Evolutionary conservation across 2,797 vertebrate genomes (phyloP).

Genomic region (Anomalospiza imberbis): DNA sequence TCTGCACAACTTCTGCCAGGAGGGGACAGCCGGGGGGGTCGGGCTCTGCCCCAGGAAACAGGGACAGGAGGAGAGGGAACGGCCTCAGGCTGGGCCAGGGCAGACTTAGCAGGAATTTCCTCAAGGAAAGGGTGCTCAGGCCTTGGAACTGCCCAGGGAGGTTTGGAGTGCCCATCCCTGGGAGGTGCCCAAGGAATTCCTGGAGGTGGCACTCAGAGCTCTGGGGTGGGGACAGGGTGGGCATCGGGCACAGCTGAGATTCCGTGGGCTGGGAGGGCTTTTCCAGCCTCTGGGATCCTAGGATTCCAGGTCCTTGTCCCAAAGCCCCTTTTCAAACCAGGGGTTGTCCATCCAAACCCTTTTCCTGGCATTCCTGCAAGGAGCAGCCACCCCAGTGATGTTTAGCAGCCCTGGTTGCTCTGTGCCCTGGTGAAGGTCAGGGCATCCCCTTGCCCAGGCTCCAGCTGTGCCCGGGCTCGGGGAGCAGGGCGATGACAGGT

Average conservation of each 20-base stretch:
- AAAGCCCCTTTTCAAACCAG: background rate
- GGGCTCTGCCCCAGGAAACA: background rate
- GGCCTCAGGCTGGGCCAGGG: background rate
- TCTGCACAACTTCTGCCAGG: background rate
- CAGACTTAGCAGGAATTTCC: background rate
- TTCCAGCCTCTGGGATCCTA: rapidly evolving
- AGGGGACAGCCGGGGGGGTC: background rate
- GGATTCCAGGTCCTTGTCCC: background rate
- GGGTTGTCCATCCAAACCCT: background rate
- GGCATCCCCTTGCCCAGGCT: too few species aligned
- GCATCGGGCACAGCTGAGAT: background rate
- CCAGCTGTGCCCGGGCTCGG: background rate
- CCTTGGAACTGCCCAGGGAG: background rate
- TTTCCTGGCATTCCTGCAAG: background rate
- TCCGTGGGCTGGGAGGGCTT: rapidly evolving
- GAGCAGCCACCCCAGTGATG: background rate
- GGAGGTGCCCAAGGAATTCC: background rate
- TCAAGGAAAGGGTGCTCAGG: background rate
- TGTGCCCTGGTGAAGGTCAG: too few species aligned
- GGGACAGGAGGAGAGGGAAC: background rate
- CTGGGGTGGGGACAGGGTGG: background rate
- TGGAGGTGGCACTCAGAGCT: background rate
- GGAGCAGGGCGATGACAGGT: background rate
- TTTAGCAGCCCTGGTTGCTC: background rate
- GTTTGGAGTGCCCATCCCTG: background rate